Evolutionary conservation across 2,113 vertebrate species (phyloP), one percentile per base, ranked within the genome.

Genomic region (Syrrhaptes paradoxus): DNA sequence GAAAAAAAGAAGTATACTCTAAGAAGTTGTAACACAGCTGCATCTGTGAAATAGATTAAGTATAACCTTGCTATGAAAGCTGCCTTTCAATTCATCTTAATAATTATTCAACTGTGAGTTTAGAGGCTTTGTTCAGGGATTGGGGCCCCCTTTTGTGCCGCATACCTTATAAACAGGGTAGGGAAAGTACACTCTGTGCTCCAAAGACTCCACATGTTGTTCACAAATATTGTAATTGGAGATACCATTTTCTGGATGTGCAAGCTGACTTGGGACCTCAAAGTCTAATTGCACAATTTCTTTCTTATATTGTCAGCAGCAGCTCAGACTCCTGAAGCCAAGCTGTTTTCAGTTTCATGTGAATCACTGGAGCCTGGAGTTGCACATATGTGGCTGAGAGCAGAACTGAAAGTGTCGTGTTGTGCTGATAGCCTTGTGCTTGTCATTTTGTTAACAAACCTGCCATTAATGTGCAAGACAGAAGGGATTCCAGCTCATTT

Each of bases 401-500:
- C 74, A 85, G 90, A 84, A 9, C 52, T 71, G 91, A 36, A 34
- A 65, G 55, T 41, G 46, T 7, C 1, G 63, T 78, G 96, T 78
- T 95, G 92, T 67, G 77, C 92, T 26, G 91, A 78, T 75, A 89
- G 84, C 93, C 95, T 67, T 1, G 6, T 46, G 59, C 84, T 77
- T 92, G 80, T 87, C 87, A 87, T 93, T 84, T 91, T 89, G 78
- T 89, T 91, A 93, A 91, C 93, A 95, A 87, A 94, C 77, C 93
- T 95, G 93, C 85, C 85, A 78, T 72, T 72, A 65, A 67, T 3
- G 51, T 75, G 92, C 85, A 85, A 94, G 95, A 79, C 92, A 75
- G 85, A 78, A 89, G 90, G 87, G 70, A 45, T 70, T 91, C 89
- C 85, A 81, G 95, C 90, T 95, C 65, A 25, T 77, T 93, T 80